These are phyloP conservation scores for Xyrichtys novacula DNA, from an alignment of 2,797 vertebrate species.

Conservation along the genomic window DNA sequence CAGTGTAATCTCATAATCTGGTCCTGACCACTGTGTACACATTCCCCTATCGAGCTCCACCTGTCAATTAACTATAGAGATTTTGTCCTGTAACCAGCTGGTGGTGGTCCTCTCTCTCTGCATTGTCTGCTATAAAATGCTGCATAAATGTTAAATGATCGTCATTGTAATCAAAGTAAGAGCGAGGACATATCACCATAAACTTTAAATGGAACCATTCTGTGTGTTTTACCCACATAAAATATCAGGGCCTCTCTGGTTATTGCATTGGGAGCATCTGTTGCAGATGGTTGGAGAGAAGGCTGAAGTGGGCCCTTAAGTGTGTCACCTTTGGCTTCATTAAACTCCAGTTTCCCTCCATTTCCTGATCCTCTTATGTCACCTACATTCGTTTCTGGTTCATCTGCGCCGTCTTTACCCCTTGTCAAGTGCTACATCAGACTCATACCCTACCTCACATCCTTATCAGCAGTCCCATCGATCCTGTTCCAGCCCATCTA, in stretches of 20 bases:
- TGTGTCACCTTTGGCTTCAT: background rate
- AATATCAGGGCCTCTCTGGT: background rate
- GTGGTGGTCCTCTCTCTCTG: conserved; percentile 6
- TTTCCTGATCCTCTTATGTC: conserved; percentile 5
- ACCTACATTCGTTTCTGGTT: background rate
- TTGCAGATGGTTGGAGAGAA: background rate
- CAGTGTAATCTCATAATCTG: conserved; percentile 72
- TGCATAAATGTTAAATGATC: too few species aligned
- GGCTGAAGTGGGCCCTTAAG: background rate
- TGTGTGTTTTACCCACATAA: background rate
- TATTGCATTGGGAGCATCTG: background rate
- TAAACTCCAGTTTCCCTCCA: background rate
- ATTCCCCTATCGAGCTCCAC: conserved; percentile 51
- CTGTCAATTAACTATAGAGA: conserved; percentile 38
- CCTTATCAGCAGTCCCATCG: background rate
- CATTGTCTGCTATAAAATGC: background rate
- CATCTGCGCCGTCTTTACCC: background rate
- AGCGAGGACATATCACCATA: too few species aligned
- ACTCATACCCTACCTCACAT: background rate
- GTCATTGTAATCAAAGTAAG: too few species aligned
- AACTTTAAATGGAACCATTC: background rate
- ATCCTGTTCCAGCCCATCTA: too few species aligned
- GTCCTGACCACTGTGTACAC: conserved; percentile 37
- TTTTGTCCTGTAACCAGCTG: conserved; percentile 1
- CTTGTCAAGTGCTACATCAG: background rate